Conservation (phyloP, 2,113 vertebrate genomes). For the Promerops cafer region DNA sequence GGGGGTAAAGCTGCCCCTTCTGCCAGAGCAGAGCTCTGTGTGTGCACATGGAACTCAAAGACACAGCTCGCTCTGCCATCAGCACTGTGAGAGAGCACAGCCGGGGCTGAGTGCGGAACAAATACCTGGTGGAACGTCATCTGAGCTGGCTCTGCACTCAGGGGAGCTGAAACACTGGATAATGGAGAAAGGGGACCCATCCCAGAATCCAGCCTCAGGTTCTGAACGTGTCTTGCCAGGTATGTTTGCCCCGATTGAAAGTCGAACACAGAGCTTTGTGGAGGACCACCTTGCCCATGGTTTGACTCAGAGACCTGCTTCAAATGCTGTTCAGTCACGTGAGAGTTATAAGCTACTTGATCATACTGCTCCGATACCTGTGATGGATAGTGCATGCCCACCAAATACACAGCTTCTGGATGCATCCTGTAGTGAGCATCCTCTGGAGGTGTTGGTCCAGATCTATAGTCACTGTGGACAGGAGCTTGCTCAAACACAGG, state of each 20-base stretch:
- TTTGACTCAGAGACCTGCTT: slow-evolving; percentile 73
- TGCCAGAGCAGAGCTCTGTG: slow-evolving; percentile 72
- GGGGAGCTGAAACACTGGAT: slow-evolving; percentile 71
- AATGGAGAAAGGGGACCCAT: slow-evolving; percentile 68
- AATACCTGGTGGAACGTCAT: slow-evolving; percentile 81
- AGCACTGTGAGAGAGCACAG: slow-evolving; percentile 78
- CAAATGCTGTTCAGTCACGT: slow-evolving; percentile 53
- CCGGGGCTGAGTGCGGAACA: slow-evolving; percentile 87
- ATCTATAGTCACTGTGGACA: slow-evolving; percentile 79
- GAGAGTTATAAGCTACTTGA: slow-evolving; percentile 61
- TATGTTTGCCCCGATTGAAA: slow-evolving; percentile 79
- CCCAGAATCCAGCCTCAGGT: slow-evolving; percentile 75
- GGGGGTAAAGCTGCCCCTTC: slow-evolving; percentile 76
- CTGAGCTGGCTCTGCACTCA: slow-evolving; percentile 69
- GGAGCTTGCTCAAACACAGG: slow-evolving; percentile 77
- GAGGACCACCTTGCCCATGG: slow-evolving; percentile 64
- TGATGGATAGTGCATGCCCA: slow-evolving; percentile 73
- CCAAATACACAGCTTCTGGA: slow-evolving; percentile 81
- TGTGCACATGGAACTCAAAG: slow-evolving; percentile 89
- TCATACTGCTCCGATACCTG: slow-evolving; percentile 74
- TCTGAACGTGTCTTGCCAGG: slow-evolving; percentile 78
- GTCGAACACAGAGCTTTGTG: slow-evolving; percentile 82
- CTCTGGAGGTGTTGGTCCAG: slow-evolving; percentile 78
- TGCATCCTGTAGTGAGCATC: slow-evolving; percentile 84
- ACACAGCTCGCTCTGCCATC: slow-evolving; percentile 77